Conservation (phyloP, 2,113 vertebrate species). For the Bubalus kerabau region DNA sequence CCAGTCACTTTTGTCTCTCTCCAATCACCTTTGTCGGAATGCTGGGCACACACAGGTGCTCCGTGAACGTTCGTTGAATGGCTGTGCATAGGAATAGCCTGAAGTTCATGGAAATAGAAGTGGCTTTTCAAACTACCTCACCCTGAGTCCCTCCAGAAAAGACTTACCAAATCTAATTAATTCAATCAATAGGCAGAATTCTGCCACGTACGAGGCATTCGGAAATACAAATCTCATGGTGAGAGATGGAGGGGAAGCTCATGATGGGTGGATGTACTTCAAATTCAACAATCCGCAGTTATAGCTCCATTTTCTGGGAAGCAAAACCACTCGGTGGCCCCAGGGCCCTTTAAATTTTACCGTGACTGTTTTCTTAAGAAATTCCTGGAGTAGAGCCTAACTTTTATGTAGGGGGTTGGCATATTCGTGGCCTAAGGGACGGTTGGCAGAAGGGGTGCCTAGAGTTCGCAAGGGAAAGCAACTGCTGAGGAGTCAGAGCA, state of each 20-base stretch:
- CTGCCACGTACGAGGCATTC: not conserved
- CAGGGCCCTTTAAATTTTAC: slow-evolving; percentile 44
- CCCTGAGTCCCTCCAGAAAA: not conserved
- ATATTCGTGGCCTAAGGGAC: not conserved
- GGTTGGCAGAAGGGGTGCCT: not conserved
- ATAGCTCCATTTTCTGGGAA: slow-evolving; percentile 26
- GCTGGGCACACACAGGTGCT: not conserved
- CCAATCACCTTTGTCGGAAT: not conserved
- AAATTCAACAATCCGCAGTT: not conserved
- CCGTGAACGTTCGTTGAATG: not conserved
- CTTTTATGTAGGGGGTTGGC: slow-evolving; percentile 43
- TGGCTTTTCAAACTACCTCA: not conserved
- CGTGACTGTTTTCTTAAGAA: slow-evolving; percentile 49
- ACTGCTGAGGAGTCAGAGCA: not conserved
- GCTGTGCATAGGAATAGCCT: not conserved
- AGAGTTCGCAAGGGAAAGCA: not conserved
- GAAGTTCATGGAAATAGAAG: not conserved
- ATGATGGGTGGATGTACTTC: not conserved
- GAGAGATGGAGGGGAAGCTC: not conserved
- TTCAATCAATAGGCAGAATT: not conserved
- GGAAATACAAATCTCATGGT: not conserved
- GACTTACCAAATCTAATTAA: not conserved
- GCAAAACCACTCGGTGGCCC: not conserved
- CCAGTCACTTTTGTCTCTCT: not conserved
- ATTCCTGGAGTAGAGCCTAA: slow-evolving; percentile 53